These are phyloP conservation scores for Vulpes vulpes DNA, from an alignment of 2,113 vertebrate genomes.

Conservation along the genomic window DNA sequence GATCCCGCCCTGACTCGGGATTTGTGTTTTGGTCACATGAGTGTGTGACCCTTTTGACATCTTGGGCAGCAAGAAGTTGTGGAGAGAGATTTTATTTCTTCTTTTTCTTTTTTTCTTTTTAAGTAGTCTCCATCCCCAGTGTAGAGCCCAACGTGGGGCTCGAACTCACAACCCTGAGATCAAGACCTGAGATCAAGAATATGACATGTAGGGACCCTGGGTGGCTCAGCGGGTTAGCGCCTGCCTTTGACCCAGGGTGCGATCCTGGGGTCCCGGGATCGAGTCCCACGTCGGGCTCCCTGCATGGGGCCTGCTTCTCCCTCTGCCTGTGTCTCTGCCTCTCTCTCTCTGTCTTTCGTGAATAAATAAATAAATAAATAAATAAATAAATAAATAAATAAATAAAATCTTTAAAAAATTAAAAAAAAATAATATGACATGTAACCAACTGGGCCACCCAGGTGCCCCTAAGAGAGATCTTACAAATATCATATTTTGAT, in stretches of 20 bases:
- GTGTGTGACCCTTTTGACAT: too few species aligned
- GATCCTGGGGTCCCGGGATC: too few species aligned
- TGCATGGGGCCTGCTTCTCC: too few species aligned
- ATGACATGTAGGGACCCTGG: too few species aligned
- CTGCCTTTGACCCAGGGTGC: too few species aligned
- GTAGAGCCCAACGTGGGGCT: neutral
- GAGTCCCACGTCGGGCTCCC: too few species aligned
- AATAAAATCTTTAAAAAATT: too few species aligned
- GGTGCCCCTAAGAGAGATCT: neutral
- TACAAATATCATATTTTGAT: neutral
- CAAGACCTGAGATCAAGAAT: neutral
- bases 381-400: too few species aligned
- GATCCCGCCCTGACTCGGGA: fast-evolving
- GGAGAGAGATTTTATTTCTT: neutral
- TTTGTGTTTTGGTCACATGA: fast-evolving
- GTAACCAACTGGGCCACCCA: neutral
- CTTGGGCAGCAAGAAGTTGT: neutral
- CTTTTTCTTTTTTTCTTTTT: neutral
- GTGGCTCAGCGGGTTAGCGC: too few species aligned
- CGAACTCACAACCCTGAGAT: neutral
- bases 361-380: too few species aligned
- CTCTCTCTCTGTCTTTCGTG: too few species aligned
- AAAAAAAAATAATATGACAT: neutral
- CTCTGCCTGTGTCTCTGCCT: too few species aligned
- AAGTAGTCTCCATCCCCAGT: neutral